Base-by-base conservation (phyloP, 2,113 vertebrate genomes). In the Ranitomeya imitator region DNA sequence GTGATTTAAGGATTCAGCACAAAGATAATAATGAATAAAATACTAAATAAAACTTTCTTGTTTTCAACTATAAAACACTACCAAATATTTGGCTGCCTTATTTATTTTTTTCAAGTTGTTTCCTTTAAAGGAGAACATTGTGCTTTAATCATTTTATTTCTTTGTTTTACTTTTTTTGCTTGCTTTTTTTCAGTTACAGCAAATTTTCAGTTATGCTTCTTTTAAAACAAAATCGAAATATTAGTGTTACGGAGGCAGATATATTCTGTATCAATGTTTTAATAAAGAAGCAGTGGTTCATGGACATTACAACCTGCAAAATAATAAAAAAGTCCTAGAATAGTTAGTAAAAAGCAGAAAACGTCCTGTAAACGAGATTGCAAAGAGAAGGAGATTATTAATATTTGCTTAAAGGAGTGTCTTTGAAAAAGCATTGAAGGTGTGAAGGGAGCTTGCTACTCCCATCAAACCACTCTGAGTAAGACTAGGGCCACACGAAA, bases 21-120 rank as follows among this genome's bases (percentile, higher is more conserved):
- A 83, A 67, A 65, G 81, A 83, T 21, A 69, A 52, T 45, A 83
- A 69, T 83, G 61, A 83, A 69, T 83, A 51, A 67, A 81, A 23
- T 69, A 19, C 81, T 51, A 54, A 83, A 83, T 51, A 67, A 52
- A 83, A 67, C 61, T 54, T 69, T 12, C 60, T 65, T 45, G 80
- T 11, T 13, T 21, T 45, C 31, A 7, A 14, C 21, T 37, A 19
- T 65, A 67, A 67, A 83, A 83, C 23, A 83, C 81, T 54, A 83
- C 61, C 14, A 69, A 69, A 83, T 67, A 69, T 52, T 52, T 69
- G 59, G 11, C 60, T 83, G 21, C 18, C 5, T 52, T 14, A 21
- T 23, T 83, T 12, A 16, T 83, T 51, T 31, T 45, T 83, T 67
- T 19, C 37, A 63, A 37, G 37, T 16, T 37, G 18, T 61, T 45